A percentile compares a stretch with the other conserved stretches of the same genome.
These are phyloP conservation scores for Nipponacmea schrenckii DNA, from an alignment of 2,888 invertebrate genomes.

Conservation along the genomic window DNA sequence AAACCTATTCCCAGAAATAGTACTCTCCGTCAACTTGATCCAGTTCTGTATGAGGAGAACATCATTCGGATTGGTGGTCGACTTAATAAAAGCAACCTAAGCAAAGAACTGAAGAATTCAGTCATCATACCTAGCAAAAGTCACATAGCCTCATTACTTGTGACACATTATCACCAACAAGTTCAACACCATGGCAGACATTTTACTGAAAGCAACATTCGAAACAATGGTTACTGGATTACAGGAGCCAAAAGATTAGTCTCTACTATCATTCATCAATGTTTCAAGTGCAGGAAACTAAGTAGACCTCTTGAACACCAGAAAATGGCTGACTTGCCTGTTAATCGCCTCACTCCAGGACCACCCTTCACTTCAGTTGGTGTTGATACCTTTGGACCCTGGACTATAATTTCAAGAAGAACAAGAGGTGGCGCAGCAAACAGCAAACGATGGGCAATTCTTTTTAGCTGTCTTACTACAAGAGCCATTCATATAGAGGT, in stretches of 20 bases:
- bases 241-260: constrained; percentile 27
- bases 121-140: constrained; percentile 5
- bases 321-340: constrained; percentile 34
- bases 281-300: constrained; percentile 26
- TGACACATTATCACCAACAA: constrained; percentile 24
- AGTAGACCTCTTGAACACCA: constrained; percentile 22
- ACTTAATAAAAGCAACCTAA: neutral
- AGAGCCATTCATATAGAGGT: constrained; percentile 39
- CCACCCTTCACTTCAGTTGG: constrained; percentile 33
- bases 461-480: constrained; percentile 35
- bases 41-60: neutral
- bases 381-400: constrained; percentile 36
- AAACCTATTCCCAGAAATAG: neutral
- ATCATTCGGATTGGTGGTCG: neutral
- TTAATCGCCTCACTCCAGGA: constrained; percentile 22
- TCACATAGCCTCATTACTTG: constrained; percentile 24
- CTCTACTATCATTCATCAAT: constrained; percentile 21
- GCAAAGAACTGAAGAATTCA: neutral
- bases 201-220: constrained; percentile 30
- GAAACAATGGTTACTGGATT: constrained; percentile 32
- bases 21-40: neutral
- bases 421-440: constrained; percentile 30
- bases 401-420: constrained; percentile 26
- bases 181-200: constrained; percentile 33
- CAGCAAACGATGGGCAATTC: constrained; percentile 33